Base-by-base conservation (phyloP, 2,797 vertebrate genomes). In the Poecilia gillii region DNA sequence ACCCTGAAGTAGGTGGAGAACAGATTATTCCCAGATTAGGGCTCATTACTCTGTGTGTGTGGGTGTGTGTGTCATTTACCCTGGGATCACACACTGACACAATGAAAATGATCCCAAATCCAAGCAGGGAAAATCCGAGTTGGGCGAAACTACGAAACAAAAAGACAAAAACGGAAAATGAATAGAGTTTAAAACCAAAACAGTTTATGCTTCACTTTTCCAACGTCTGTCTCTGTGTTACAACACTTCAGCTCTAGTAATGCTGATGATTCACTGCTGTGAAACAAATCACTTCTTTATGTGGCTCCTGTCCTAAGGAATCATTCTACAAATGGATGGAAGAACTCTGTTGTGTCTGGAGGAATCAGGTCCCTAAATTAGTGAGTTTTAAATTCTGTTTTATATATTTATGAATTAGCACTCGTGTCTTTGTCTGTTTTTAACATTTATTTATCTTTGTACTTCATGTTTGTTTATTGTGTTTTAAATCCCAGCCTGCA, bases 41-140 rank as follows among this genome's bases (percentile, higher is more conserved):
- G 64, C 23, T 43, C 12, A n/a, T 66, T 39, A 39, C 36, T 45
- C 9, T n/a, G 66, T 70, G 41, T 45, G 39, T 64, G 31, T 64
- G 16, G 25, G 8, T 62, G 55, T 59, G 33, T 46, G 25, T 73
- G 53, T 75, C 33, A 80, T 83, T 88, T 84, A 95, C 95, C 93
- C 91, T 94, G 47, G 94, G 93, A 89, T 95, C 93, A 81, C 91
- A 95, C 77, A 89, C 76, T 1, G 94, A 93, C 72, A 95, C 90
- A 4, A 92, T 83, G 74, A 95, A 96, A 87, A 96, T 95, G 81
- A 92, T 73, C 39, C 74, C 71, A 51, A 95, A 96, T 14, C 76
- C 93, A n/a, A 95, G 84, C 71, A 96, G 88, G 31, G 92, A 94
- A 79, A 91, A n/a, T 13, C 89, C 84, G 75, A 91, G 88, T 85